Evolutionary conservation across 2,888 invertebrate genomes (phyloP).

Genomic region (Drosophila multiciliata): DNA sequence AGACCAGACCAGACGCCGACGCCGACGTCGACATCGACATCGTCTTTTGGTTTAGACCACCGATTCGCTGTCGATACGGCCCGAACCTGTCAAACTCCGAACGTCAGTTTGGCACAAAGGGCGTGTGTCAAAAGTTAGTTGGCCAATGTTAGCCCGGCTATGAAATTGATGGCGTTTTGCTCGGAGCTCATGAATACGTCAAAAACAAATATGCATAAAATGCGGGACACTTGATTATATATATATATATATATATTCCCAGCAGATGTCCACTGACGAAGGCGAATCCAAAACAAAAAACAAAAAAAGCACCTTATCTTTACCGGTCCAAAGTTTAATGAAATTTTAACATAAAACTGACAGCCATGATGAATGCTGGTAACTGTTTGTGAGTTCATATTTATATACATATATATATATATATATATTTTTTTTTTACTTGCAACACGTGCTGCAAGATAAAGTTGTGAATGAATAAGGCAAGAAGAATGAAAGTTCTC

Average conservation of each 20-base stretch:
- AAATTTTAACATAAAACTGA: conserved; percentile 64
- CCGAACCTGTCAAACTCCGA: conserved; percentile 59
- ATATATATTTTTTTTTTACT: not conserved
- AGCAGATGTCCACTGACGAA: conserved; percentile 29
- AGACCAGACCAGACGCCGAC: not conserved
- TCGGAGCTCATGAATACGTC: conserved; percentile 68
- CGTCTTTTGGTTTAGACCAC: conserved; percentile 26
- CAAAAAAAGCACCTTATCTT: not conserved
- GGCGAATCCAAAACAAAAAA: conserved; percentile 12
- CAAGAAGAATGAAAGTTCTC: not conserved
- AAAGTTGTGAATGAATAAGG: conserved; percentile 11
- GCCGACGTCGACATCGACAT: conserved; percentile 6
- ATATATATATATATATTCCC: conserved; percentile 29
- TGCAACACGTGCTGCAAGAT: conserved; percentile 39
- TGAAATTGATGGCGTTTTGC: conserved; percentile 74
- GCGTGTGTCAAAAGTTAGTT: conserved; percentile 53
- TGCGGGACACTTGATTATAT: conserved; percentile 64
- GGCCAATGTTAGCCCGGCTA: conserved; percentile 11
- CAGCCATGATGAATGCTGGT: conserved; percentile 65
- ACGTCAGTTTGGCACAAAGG: conserved; percentile 31
- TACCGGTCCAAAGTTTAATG: conserved; percentile 66
- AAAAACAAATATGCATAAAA: conserved; percentile 69
- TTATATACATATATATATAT: conserved; percentile 4
- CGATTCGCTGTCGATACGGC: conserved; percentile 53
- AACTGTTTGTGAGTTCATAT: conserved; percentile 15